phyloP scores from a whole-genome alignment of 2,888 invertebrate species.

The Chymomyza procnemis region DNA sequence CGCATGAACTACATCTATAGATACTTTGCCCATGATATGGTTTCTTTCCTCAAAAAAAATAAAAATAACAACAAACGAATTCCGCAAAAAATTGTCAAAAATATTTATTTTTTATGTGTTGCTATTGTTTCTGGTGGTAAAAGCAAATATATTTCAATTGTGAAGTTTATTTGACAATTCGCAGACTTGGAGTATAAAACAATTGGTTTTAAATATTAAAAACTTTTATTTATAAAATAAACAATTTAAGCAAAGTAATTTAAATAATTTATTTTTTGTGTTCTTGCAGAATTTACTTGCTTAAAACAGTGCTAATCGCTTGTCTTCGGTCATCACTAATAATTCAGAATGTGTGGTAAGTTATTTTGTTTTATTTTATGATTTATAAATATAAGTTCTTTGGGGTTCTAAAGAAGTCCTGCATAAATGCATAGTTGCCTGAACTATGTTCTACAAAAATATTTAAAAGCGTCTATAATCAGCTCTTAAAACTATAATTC shows the following conservation, averaged over 20 bases:
- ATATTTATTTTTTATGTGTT: neutral
- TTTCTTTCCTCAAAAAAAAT: no score
- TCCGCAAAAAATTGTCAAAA: neutral
- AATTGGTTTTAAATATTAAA: neutral
- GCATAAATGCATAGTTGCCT: no score
- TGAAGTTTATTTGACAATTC: no score
- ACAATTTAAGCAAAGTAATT: neutral
- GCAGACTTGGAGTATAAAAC: no score
- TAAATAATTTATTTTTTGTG: neutral
- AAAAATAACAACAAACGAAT: neutral
- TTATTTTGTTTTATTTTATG: neutral
- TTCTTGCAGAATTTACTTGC: neutral
- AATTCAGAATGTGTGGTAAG: slow-evolving; percentile 44
- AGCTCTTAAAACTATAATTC: no score
- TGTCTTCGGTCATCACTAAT: neutral
- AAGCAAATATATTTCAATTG: neutral
- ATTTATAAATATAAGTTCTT: neutral
- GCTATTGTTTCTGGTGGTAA: neutral
- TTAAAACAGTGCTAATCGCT: neutral
- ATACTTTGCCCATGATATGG: neutral
- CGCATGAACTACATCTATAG: neutral
- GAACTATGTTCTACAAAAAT: no score
- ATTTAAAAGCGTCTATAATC: no score
- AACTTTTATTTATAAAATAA: neutral
- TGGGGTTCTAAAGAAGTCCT: no score